Percentiles rank a stretch among this genome's conserved stretches.
These are phyloP conservation scores for Cryptophagus acutangulus DNA, from an alignment of 2,888 invertebrate genomes.

Conservation along the genomic window DNA sequence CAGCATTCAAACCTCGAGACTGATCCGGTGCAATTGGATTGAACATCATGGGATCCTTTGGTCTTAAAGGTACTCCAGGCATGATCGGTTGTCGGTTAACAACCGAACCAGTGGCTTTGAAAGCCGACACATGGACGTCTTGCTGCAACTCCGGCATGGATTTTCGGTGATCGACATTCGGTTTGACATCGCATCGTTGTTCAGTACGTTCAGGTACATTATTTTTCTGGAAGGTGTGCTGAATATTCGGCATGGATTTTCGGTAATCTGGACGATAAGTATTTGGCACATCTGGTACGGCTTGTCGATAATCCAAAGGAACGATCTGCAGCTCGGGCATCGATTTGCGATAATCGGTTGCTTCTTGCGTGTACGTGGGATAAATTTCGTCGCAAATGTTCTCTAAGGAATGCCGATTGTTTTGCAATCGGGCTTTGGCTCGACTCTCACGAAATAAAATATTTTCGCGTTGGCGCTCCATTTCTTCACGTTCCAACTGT, in stretches of 20 bases:
- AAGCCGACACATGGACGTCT: slow-evolving; percentile 41
- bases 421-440: slow-evolving; percentile 43
- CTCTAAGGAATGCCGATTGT: slow-evolving; percentile 43
- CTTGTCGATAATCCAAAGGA: slow-evolving; percentile 33
- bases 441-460: slow-evolving; percentile 61
- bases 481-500: slow-evolving; percentile 72
- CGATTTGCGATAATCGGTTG: slow-evolving; percentile 41
- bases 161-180: slow-evolving; percentile 34
- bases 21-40: slow-evolving; percentile 27
- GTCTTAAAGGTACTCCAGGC: slow-evolving; percentile 54
- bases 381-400: slow-evolving; percentile 42
- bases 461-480: slow-evolving; percentile 70
- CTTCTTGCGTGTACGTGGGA: slow-evolving; percentile 27
- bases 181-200: slow-evolving; percentile 2
- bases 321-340: slow-evolving; percentile 42
- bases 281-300: slow-evolving; percentile 29
- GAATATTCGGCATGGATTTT: slow-evolving; percentile 44
- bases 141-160: slow-evolving; percentile 47
- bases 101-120: slow-evolving; percentile 32
- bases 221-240: slow-evolving; percentile 35
- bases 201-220: slow-evolving; percentile 18
- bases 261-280: slow-evolving; percentile 26
- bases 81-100: slow-evolving; percentile 49
- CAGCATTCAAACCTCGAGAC: slow-evolving; percentile 66
- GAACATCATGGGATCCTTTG: slow-evolving; percentile 32